Conservation (phyloP, 1,140 invertebrate genomes). For the Sycophila sp. region DNA sequence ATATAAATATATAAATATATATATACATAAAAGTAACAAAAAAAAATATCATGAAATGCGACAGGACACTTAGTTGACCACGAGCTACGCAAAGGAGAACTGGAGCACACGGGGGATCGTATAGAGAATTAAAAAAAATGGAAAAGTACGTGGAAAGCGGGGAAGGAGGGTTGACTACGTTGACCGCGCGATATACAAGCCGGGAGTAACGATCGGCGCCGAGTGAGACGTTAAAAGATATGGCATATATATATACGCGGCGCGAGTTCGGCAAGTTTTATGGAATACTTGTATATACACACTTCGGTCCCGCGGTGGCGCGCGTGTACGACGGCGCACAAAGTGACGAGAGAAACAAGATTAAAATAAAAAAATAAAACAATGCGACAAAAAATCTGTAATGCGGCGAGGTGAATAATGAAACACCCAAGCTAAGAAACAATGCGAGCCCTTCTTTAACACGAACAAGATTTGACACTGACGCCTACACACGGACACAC, state of each 20-base stretch:
- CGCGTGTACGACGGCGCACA: slow-evolving; percentile 57
- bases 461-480: slow-evolving; percentile 44
- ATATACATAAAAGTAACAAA: slow-evolving; percentile 30
- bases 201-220: background rate
- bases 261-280: slow-evolving; percentile 52
- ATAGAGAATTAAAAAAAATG: slow-evolving; percentile 18
- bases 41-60: background rate
- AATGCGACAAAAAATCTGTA: too few relatives aligned
- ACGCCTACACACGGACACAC: slow-evolving; percentile 53
- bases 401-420: slow-evolving; percentile 11
- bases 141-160: background rate
- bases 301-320: slow-evolving; percentile 63
- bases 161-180: slow-evolving; percentile 29
- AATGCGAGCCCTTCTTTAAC: background rate
- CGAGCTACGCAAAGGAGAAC: slow-evolving; percentile 13
- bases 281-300: slow-evolving; percentile 50
- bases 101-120: background rate
- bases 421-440: background rate
- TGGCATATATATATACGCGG: background rate
- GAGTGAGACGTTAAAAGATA: too few relatives aligned
- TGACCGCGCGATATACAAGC: slow-evolving; percentile 38
- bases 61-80: too few relatives aligned
- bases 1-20: too few relatives aligned
- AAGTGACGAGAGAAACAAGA: slow-evolving; percentile 42
- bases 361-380: too few relatives aligned